Conservation (phyloP, 2,888 invertebrate species). For the Polyommatus iphigenia region DNA sequence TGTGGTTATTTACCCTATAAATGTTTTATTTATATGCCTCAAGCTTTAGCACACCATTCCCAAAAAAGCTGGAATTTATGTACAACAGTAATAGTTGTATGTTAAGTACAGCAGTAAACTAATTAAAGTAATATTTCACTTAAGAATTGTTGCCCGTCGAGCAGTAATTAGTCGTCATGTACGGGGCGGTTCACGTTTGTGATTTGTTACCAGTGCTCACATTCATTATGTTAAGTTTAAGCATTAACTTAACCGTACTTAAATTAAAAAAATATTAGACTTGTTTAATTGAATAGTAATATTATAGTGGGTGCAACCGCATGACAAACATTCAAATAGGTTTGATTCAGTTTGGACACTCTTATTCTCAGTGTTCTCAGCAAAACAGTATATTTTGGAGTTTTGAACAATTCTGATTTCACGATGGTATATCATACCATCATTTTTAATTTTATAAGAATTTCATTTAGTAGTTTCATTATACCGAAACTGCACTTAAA, state of each 20-base stretch:
- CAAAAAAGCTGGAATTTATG: background rate
- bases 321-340: background rate
- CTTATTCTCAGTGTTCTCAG: no score
- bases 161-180: background rate
- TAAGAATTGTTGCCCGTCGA: conserved; percentile 1
- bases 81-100: background rate
- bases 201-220: background rate
- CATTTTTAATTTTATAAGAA: no score
- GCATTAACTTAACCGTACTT: background rate
- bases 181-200: background rate
- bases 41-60: no score
- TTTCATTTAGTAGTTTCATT: no score
- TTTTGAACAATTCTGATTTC: no score
- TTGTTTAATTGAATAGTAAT: no score
- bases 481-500: no score
- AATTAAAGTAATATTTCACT: conserved; percentile 11
- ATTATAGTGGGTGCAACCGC: background rate
- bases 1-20: background rate
- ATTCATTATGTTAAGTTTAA: background rate
- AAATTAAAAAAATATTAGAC: background rate
- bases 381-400: no score
- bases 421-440: no score
- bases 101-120: background rate
- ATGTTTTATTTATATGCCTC: no score
- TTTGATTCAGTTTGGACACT: no score